Conservation (phyloP, 2,888 invertebrate genomes). For the Xestia xanthographa region DNA sequence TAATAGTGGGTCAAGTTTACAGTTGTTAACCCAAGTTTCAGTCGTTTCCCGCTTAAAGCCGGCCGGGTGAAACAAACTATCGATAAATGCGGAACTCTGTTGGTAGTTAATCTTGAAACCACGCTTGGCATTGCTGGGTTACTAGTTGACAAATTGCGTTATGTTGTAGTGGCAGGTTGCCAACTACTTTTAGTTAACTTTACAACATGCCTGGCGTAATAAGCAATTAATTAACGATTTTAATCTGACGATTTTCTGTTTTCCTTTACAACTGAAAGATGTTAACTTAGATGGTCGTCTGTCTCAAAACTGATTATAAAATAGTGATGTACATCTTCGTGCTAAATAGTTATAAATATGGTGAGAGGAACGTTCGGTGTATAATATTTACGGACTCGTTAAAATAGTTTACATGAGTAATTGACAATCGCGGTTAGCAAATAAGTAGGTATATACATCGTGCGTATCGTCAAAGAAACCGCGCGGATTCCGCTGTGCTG, state of each 20-base stretch:
- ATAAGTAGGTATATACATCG: conserved; percentile 70
- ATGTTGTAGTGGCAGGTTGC: conserved; percentile 33
- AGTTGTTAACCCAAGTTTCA: conserved; percentile 19
- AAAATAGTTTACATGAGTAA: conserved; percentile 71
- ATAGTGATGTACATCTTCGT: not conserved
- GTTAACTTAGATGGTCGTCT: too few relatives aligned
- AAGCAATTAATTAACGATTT: conserved; percentile 17
- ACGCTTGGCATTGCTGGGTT: conserved; percentile 32
- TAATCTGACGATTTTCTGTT: not conserved
- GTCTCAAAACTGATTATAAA: not conserved
- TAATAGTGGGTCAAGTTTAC: conserved; percentile 17
- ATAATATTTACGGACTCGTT: conserved; percentile 49
- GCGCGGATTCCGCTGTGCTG: conserved; percentile 31
- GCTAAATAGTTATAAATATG: conserved; percentile 13
- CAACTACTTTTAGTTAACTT: conserved; percentile 35
- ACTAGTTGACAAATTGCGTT: conserved; percentile 42
- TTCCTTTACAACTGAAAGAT: not conserved
- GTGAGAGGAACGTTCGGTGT: conserved; percentile 16
- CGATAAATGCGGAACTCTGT: conserved; percentile 27
- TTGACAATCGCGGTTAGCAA: conserved; percentile 73
- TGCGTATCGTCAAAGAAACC: conserved; percentile 66
- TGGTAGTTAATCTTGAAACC: conserved; percentile 40
- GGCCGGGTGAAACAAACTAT: conserved; percentile 13
- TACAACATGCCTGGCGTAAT: conserved; percentile 8
- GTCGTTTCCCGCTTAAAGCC: conserved; percentile 9